phyloP scores from a whole-genome alignment of 2,113 vertebrate genomes.

The Recurvirostra avosetta region DNA sequence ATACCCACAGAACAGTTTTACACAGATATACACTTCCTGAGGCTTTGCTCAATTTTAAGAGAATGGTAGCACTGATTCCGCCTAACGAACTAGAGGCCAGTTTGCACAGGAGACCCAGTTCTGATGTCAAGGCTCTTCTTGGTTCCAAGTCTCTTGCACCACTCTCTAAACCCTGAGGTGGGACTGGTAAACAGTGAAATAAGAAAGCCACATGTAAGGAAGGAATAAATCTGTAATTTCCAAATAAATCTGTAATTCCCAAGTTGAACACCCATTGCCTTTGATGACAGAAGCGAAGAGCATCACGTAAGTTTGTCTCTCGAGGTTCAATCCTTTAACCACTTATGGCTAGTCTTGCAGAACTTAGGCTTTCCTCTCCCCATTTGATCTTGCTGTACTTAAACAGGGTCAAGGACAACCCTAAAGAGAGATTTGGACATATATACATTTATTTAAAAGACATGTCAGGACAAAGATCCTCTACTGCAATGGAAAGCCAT shows the following conservation, averaged over 20 bases:
- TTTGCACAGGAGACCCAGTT: not conserved
- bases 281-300: not conserved
- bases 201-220: not conserved
- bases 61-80: not conserved
- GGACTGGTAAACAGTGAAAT: not conserved
- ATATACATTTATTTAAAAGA: not conserved
- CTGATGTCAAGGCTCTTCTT: not conserved
- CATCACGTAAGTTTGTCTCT: not conserved
- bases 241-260: not conserved
- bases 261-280: not conserved
- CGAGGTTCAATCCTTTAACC: not conserved
- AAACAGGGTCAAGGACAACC: not conserved
- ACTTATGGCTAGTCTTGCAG: not conserved
- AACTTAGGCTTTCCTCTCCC: not conserved
- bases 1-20: not conserved
- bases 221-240: not conserved
- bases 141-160: not conserved
- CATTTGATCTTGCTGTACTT: not conserved
- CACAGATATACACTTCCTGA: not conserved
- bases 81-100: not conserved
- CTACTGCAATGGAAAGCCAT: not conserved
- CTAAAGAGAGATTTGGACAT: not conserved
- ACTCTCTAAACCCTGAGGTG: not conserved
- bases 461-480: not conserved
- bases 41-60: not conserved